Base-by-base conservation (phyloP, 2,113 vertebrate genomes). In the Oxygymnocypris stewartii region DNA sequence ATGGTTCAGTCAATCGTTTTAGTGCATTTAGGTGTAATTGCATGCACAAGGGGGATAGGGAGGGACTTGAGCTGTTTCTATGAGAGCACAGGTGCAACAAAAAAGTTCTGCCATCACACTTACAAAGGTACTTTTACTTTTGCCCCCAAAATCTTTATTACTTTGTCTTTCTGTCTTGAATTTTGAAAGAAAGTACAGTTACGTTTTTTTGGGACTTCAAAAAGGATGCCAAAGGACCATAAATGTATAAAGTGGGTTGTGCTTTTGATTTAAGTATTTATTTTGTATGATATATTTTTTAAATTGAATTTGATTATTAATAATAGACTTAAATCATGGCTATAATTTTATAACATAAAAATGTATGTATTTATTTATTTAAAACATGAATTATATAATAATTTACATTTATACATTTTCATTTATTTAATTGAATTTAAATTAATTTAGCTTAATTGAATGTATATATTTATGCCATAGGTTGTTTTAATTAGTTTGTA, bases 1-100 rank as follows among this genome's bases (percentile, higher is more conserved):
- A 82, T 88, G 83, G 78, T 89, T 89, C 88, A 89, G 71, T 85
- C 83, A 82, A 85, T 84, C 67, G 59, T 79, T 77, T 87, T 63
- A 86, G 42, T 80, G 54, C 84, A 84, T 86, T 86, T 86, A 82
- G 86, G 63, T 88, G 69, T 86, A 89, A 89, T 86, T 87, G 86
- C 86, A 77, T 80, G 80, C 67, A 67, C 42, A 67, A 71, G 67
- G 23, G 35, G 11, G 67, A 54, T 59, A 10, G 28, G 18, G 47
- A 54, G 23, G 82, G 82, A n/a, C 73, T 57, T 13, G 18, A 80
- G 54, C 31, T 71, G 37, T 61, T 76, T 49, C 42, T 31, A n/a
- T 69, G 83, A 79, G 82, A 84, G 35, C 65, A 80, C 79, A 80
- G 86, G 80, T 87, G 84, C 74, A 76, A 76, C 14, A 28, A 84